Evolutionary conservation across 2,888 invertebrate genomes (phyloP), one percentile per base, ranked within the genome.

Genomic region (Macrophya alboannulata): DNA sequence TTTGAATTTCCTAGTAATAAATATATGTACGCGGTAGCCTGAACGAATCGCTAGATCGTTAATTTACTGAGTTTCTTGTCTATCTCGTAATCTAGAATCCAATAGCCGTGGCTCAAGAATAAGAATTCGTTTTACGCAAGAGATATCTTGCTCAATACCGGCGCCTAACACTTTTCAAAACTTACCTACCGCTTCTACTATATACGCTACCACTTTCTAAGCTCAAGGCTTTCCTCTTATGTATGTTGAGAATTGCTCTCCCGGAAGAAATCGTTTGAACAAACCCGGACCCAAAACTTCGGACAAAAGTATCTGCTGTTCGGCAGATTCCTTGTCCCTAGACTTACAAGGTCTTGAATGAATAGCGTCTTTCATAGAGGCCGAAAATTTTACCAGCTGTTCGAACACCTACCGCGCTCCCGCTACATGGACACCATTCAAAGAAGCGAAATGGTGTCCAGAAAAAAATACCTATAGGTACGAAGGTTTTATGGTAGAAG

Each of bases 341-440:
- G 85, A 84, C 84, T 62, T 79, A 84, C 51, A 72, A 81, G 79
- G 84, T 62, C 59, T 68, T 43, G 71, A 25, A 71, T 85, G 85
- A 85, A 85, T 85, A 72, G 55, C 31, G 45, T 71, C 85, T 85
- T 85, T 85, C 85, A 85, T 71, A 55, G 43, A 71, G 43, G 21
- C 71, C 25, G 45, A 43, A 77, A 84, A 43, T 71, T 72, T 43
- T 71, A 71, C 81, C 85, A 85, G 85, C 85, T 85, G 85, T 81
- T 82, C 71, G 85, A 62, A 84, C 84, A 76, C 84, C 84, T 76
- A 74, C 84, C 74, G 84, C 15, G 77, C 65, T 9, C 59, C 45
- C 31, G 37, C 43, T 43, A 43, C 43, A 45, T n/a, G n/a, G 45
- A 62, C 10, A 62, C 59, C 43, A 62, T 81, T 81, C 48, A 81